phyloP scores from a whole-genome alignment of 2,888 invertebrate genomes.

The Drosophila dives region DNA sequence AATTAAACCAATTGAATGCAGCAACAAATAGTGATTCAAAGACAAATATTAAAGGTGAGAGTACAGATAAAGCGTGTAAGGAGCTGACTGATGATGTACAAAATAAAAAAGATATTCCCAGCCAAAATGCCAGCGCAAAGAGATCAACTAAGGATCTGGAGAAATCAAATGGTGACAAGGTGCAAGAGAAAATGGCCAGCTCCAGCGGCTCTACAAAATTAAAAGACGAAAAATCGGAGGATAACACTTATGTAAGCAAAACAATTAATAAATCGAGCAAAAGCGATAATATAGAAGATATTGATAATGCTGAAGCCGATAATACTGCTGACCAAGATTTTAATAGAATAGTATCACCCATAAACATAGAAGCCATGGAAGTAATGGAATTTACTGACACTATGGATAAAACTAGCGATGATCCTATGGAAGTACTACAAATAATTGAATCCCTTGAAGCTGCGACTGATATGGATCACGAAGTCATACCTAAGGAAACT shows the following conservation, averaged over 20 bases:
- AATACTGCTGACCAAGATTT: background rate
- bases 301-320: background rate
- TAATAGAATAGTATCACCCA: background rate
- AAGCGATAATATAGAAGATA: background rate
- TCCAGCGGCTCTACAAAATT: background rate
- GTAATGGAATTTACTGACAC: background rate
- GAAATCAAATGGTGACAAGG: background rate
- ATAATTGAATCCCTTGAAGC: background rate
- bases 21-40: background rate
- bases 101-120: background rate
- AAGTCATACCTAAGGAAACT: background rate
- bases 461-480: background rate
- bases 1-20: background rate
- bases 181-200: background rate
- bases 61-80: background rate
- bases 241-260: background rate
- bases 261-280: background rate
- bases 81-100: background rate
- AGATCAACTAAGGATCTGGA: background rate
- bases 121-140: background rate
- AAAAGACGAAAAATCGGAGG: background rate
- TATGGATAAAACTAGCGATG: background rate
- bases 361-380: background rate
- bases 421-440: conserved; percentile 10
- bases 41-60: background rate